Evolutionary conservation across 1,140 invertebrate genomes (phyloP).

Genomic region (Drosophila athabasca): DNA sequence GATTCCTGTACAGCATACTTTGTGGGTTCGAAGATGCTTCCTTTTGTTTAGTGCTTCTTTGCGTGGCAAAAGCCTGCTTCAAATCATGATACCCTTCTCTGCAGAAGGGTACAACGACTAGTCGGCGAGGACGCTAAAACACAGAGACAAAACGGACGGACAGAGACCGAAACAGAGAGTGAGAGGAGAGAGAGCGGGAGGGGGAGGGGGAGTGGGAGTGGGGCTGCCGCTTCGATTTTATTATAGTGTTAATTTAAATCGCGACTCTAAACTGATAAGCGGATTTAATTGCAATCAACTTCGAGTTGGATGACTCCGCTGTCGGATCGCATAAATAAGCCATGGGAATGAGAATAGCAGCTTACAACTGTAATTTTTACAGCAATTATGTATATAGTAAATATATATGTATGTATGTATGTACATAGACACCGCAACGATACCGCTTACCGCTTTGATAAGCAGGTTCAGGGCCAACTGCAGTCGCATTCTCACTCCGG

Average conservation of each 20-base stretch:
- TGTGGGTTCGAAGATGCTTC: too few relatives aligned
- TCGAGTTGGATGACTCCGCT: slow-evolving; percentile 46
- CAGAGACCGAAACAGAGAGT: background rate
- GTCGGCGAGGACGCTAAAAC: slow-evolving; percentile 54
- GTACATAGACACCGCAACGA: slow-evolving; percentile 62
- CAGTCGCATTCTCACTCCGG: slow-evolving; percentile 8
- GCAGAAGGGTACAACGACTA: slow-evolving; percentile 15
- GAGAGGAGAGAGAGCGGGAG: background rate
- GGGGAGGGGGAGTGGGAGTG: background rate
- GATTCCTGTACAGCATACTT: too few relatives aligned
- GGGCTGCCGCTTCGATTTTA: background rate
- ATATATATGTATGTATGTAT: background rate
- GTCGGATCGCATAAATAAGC: slow-evolving; percentile 54
- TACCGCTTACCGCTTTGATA: slow-evolving; percentile 59
- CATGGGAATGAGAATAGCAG: slow-evolving; percentile 47
- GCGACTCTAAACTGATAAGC: slow-evolving; percentile 73
- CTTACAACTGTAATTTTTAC: slow-evolving; percentile 75
- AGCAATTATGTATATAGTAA: slow-evolving; percentile 67
- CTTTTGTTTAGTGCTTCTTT: too few relatives aligned
- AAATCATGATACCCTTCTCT: too few relatives aligned
- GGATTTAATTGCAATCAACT: slow-evolving; percentile 73
- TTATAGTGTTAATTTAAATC: slow-evolving; percentile 64
- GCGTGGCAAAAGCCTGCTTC: too few relatives aligned
- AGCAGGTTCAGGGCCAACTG: slow-evolving; percentile 69
- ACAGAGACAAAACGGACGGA: slow-evolving; percentile 5